These are phyloP conservation scores for Euleptes europaea DNA, from an alignment of 2,113 vertebrate genomes.

Conservation along the genomic window DNA sequence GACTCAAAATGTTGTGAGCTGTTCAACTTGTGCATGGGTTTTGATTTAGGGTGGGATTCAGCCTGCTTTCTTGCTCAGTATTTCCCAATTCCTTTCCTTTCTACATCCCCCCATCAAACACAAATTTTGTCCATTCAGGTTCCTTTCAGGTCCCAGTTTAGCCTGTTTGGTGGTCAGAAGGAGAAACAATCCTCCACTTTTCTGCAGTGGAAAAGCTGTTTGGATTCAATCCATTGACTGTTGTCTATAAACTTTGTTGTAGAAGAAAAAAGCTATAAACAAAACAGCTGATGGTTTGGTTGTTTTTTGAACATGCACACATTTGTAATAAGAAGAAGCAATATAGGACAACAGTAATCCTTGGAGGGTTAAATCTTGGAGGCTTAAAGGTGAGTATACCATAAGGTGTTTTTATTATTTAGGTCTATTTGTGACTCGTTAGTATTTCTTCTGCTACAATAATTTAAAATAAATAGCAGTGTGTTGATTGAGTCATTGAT, in stretches of 20 bases:
- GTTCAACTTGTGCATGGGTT: neutral
- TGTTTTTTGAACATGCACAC: too few species aligned
- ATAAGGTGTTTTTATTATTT: neutral
- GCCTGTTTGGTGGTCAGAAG: too few species aligned
- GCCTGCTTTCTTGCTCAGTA: too few species aligned
- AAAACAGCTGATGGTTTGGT: too few species aligned
- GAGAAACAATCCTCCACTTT: too few species aligned
- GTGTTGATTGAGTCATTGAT: slow-evolving; percentile 21
- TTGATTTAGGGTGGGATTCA: slow-evolving; percentile 13
- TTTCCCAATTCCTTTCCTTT: too few species aligned
- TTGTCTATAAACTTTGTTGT: neutral
- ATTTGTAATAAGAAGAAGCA: neutral
- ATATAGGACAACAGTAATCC: neutral
- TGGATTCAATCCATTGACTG: too few species aligned
- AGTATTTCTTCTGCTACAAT: slow-evolving; percentile 1
- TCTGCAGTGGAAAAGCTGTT: too few species aligned
- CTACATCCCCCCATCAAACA: too few species aligned
- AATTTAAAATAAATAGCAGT: neutral
- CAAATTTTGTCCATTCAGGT: too few species aligned
- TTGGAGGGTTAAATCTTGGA: neutral
- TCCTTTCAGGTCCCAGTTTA: too few species aligned
- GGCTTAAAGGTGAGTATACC: neutral
- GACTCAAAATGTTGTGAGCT: slow-evolving; percentile 13
- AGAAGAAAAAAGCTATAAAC: too few species aligned
- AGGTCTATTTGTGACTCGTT: neutral